Evolutionary conservation across 2,113 vertebrate genomes (phyloP), one percentile per base, ranked within the genome.

Genomic region (Hystrix cristata): DNA sequence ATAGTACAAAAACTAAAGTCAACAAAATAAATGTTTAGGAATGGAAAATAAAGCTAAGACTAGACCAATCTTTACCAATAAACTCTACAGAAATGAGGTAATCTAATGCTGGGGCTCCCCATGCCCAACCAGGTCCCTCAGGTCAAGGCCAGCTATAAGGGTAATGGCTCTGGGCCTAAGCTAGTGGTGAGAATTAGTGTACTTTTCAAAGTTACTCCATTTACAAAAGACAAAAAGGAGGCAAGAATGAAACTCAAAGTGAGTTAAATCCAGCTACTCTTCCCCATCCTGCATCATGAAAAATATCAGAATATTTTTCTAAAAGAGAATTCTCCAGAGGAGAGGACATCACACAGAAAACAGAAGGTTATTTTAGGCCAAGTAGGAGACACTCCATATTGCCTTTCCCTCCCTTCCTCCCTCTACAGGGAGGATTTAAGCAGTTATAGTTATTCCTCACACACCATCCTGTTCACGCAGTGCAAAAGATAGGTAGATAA

Each of bases 401-500:
- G 85, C 92, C 97, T 97, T 96, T 95, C 90, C 76, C 97, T 97
- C 31, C 4, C 76, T 98, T 80, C 86, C 95, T 95, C 94, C 96
- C 97, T 95, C 93, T 97, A 94, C 96, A 97, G 97, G 64, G 94
- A 97, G 97, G 95, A 98, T 97, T 98, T 98, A 97, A 91, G 97
- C 94, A 96, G 96, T 89, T 96, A 93, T 92, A 95, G 97, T 98
- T 98, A 90, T 97, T 97, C 96, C 95, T 94, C 98, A 95, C 89
- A 93, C 95, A 95, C 92, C 94, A 82, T 97, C 98, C 96, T 97
- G 96, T 98, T 98, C 98, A 97, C 97, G 95, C 97, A 97, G 83
- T 91, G 82, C 93, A 97, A 96, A 90, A 97, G 84, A 97, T 85
- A 98, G 98, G 97, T 97, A 98, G 98, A 98, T 98, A 98, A 99